Conservation (phyloP, 1,140 invertebrate genomes). For the Brachystomella parvula region DNA sequence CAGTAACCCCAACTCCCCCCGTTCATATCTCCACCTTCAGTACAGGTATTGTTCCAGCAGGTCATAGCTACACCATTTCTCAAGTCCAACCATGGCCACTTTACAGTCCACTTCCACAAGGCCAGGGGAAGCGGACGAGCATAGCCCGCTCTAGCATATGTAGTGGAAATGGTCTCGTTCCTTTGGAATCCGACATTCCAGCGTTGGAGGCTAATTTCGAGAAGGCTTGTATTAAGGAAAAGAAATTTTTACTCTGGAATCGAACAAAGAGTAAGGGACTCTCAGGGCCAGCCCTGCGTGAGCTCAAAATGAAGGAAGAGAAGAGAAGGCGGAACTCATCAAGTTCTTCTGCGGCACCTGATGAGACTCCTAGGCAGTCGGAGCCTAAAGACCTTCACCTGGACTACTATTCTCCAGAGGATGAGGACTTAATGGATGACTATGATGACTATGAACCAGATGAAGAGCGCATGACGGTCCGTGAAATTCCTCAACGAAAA, state of each 20-base stretch:
- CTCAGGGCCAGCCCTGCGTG: constrained; percentile 49
- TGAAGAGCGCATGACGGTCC: constrained; percentile 30
- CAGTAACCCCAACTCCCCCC: neutral
- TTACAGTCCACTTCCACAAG: neutral
- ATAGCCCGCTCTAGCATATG: constrained; percentile 12
- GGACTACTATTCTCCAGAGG: constrained; percentile 13
- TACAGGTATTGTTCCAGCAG: neutral
- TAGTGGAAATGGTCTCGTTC: neutral
- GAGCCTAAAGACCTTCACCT: neutral
- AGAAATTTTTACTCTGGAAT: constrained; percentile 68
- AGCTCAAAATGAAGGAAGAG: constrained; percentile 40
- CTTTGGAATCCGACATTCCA: constrained; percentile 45
- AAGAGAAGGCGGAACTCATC: neutral
- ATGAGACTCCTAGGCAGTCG: neutral
- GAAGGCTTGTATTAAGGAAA: constrained; percentile 65
- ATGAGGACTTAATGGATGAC: constrained; percentile 22
- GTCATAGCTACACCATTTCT: neutral
- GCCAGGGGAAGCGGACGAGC: neutral
- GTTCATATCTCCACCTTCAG: neutral
- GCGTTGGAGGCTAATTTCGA: constrained; percentile 75
- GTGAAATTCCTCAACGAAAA: constrained; percentile 19
- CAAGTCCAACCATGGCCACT: neutral
- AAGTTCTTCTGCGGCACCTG: neutral
- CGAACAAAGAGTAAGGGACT: constrained; percentile 60
- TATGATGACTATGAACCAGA: constrained; percentile 35